phyloP scores from a whole-genome alignment of 2,888 invertebrate genomes.

The Atherix ibis region DNA sequence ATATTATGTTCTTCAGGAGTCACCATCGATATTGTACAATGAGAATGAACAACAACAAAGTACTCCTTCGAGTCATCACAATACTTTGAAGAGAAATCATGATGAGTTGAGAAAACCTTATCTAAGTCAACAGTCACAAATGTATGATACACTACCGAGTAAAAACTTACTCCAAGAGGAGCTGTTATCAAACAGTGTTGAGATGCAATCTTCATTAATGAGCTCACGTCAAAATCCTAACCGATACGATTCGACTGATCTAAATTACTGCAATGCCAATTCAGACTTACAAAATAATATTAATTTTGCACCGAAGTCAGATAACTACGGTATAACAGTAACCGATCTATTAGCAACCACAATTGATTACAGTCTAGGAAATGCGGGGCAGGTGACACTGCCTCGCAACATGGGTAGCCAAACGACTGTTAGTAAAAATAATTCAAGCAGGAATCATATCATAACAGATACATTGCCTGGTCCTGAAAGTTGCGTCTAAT shows the following conservation, averaged over 20 bases:
- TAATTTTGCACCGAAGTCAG: constrained; percentile 11
- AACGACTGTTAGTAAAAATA: constrained; percentile 30
- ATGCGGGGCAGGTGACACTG: constrained; percentile 10
- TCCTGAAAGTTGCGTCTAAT: constrained; percentile 75
- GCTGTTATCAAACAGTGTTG: constrained; percentile 11
- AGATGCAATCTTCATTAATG: constrained; percentile 2
- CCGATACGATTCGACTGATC: constrained; percentile 7
- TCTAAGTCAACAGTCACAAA: constrained; percentile 22
- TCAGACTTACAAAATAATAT: constrained; percentile 10
- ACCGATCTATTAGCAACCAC: constrained; percentile 13
- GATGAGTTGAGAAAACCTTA: constrained; percentile 23
- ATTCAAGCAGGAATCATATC: constrained; percentile 53
- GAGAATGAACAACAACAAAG: constrained; percentile 17
- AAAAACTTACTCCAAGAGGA: constrained; percentile 9
- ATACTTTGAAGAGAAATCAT: constrained; percentile 26
- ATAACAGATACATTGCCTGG: constrained; percentile 74
- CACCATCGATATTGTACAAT: constrained; percentile 10
- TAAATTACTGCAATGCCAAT: constrained; percentile 8
- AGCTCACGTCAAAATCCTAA: neutral
- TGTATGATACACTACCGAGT: constrained; percentile 26
- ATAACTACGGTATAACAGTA: constrained; percentile 7
- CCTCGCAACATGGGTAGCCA: constrained; percentile 11
- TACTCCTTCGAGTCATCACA: constrained; percentile 28
- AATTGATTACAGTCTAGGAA: constrained; percentile 15
- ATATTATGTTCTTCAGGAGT: constrained; percentile 9